Evolutionary conservation across 1,140 invertebrate species (phyloP).

Genomic region (Hypsibius dujardini): DNA sequence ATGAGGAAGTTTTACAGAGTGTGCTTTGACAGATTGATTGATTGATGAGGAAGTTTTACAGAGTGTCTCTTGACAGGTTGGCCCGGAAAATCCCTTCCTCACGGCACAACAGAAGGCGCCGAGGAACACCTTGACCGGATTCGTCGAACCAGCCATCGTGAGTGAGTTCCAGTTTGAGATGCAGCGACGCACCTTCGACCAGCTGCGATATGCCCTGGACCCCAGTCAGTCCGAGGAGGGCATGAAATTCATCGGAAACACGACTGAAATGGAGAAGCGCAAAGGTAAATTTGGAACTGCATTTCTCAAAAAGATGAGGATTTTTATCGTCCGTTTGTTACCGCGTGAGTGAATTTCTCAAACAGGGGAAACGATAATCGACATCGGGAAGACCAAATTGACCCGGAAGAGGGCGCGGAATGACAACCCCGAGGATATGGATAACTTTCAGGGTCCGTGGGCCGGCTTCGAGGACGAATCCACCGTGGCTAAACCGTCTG

Average conservation of each 20-base stretch:
- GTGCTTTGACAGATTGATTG: slow-evolving; percentile 23
- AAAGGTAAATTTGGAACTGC: slow-evolving; percentile 26
- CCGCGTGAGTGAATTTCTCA: slow-evolving; percentile 17
- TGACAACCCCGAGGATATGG: slow-evolving; percentile 71
- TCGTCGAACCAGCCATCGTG: slow-evolving; percentile 80
- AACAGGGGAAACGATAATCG: slow-evolving; percentile 20
- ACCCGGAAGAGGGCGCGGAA: slow-evolving; percentile 81
- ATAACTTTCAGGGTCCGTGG: slow-evolving; percentile 92
- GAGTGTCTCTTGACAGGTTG: slow-evolving; percentile 37
- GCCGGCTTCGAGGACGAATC: slow-evolving; percentile 79
- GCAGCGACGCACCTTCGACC: slow-evolving; percentile 70
- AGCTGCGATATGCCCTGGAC: slow-evolving; percentile 38
- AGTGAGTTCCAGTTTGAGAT: slow-evolving; percentile 97
- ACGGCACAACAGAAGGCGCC: slow-evolving; percentile 64
- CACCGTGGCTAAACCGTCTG: slow-evolving; percentile 63
- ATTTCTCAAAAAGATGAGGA: neutral
- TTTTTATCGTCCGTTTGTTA: slow-evolving; percentile 17
- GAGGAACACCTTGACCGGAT: slow-evolving; percentile 83
- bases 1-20: neutral
- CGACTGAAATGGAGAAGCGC: slow-evolving; percentile 41
- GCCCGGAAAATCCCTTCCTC: slow-evolving; percentile 75
- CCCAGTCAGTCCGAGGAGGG: slow-evolving; percentile 40
- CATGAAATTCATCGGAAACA: slow-evolving; percentile 45
- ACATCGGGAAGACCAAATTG: slow-evolving; percentile 16
- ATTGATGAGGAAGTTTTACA: neutral